Evolutionary conservation across 2,797 vertebrate species (phyloP).

Genomic region (Crocodylus rhombifer): DNA sequence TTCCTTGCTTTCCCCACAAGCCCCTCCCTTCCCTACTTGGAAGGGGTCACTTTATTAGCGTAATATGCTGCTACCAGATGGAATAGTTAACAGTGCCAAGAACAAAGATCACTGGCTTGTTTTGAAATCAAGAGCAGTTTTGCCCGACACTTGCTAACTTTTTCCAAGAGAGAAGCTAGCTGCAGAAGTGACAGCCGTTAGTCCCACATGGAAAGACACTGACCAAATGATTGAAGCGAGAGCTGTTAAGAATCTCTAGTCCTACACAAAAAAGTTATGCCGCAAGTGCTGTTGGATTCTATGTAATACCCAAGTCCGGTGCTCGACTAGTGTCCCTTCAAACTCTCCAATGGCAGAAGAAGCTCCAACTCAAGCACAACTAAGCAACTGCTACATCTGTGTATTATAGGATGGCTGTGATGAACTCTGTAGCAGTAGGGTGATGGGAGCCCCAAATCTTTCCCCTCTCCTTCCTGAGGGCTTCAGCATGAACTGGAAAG

Average conservation of each 20-base stretch:
- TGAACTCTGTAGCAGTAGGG: background rate
- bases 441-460: background rate
- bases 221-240: accelerated
- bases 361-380: background rate
- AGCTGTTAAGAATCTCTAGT: accelerated
- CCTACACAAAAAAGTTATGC: too few relatives aligned
- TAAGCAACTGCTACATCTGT: background rate
- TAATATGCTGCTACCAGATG: conserved; percentile 38
- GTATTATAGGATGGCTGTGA: background rate
- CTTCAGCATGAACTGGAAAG: background rate
- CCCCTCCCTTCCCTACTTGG: background rate
- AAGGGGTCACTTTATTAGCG: background rate
- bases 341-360: too few relatives aligned
- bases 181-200: accelerated
- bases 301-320: too few relatives aligned
- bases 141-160: background rate
- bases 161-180: conserved; percentile 11
- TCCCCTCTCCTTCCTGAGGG: accelerated
- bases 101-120: conserved; percentile 7
- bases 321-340: too few relatives aligned
- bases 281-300: too few relatives aligned
- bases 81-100: conserved; percentile 13
- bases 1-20: conserved; percentile 32
- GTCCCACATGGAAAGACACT: background rate
- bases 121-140: background rate